Conservation (phyloP, 2,888 invertebrate genomes). For the Ommatoiulus sabulosus region DNA sequence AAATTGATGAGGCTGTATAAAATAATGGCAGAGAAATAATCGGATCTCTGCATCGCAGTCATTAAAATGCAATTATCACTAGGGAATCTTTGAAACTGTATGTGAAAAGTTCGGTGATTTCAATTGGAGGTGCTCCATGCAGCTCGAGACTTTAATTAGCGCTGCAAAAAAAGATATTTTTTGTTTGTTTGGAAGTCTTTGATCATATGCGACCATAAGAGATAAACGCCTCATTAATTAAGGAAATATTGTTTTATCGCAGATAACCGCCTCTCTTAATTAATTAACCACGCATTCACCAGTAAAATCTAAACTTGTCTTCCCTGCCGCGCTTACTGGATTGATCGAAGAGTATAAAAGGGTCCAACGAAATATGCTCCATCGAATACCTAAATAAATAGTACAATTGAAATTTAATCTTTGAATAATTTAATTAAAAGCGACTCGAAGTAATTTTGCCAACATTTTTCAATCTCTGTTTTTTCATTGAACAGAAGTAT, state of each 20-base stretch:
- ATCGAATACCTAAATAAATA: neutral
- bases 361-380: no score
- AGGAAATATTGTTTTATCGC: no score
- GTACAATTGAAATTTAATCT: neutral
- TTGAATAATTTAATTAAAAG: no score
- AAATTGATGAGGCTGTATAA: neutral
- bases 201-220: no score
- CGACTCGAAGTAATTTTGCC: no score
- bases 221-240: no score
- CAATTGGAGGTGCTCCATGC: neutral
- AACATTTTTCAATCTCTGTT: no score
- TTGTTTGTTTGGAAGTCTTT: neutral
- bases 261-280: neutral
- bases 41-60: constrained; percentile 23
- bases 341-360: neutral
- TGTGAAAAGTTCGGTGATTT: neutral
- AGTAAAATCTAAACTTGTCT: neutral
- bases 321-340: neutral
- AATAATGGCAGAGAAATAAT: neutral
- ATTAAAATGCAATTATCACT: neutral
- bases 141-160: neutral
- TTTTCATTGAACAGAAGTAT: no score
- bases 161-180: neutral
- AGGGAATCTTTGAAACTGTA: neutral
- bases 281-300: neutral